Conservation (phyloP, 2,113 vertebrate genomes). For the Numida meleagris region DNA sequence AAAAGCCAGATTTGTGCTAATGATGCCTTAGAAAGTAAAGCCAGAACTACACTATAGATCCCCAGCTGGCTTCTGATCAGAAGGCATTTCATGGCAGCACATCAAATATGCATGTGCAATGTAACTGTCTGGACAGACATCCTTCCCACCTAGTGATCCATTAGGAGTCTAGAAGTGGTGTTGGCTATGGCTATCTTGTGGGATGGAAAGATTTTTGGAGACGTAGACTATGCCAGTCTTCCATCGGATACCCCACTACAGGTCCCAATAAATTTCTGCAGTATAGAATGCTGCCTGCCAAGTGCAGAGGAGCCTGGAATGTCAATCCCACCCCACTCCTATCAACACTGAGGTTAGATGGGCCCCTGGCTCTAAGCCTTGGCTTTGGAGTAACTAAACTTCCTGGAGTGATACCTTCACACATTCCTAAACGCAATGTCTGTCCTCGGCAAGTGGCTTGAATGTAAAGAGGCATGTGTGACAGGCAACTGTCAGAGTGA, state of each 20-base stretch:
- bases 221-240: neutral
- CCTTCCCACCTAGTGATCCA: neutral
- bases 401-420: neutral
- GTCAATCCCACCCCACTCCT: neutral
- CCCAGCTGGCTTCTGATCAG: conserved; percentile 55
- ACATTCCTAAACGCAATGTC: neutral
- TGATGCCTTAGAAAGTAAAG: conserved; percentile 32
- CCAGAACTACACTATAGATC: conserved; percentile 25
- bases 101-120: conserved; percentile 52
- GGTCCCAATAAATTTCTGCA: neutral
- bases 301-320: neutral
- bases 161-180: neutral
- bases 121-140: conserved; percentile 29
- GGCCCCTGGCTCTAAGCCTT: neutral
- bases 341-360: neutral
- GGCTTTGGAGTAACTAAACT: neutral
- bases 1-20: conserved; percentile 17
- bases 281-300: neutral
- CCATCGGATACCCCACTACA: neutral
- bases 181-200: neutral
- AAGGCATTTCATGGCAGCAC: conserved; percentile 55
- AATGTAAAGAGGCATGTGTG: neutral
- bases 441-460: neutral
- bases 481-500: neutral
- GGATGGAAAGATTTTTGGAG: conserved; percentile 33